Evolutionary conservation across 2,113 vertebrate species (phyloP).

Genomic region (Mugil cephalus): DNA sequence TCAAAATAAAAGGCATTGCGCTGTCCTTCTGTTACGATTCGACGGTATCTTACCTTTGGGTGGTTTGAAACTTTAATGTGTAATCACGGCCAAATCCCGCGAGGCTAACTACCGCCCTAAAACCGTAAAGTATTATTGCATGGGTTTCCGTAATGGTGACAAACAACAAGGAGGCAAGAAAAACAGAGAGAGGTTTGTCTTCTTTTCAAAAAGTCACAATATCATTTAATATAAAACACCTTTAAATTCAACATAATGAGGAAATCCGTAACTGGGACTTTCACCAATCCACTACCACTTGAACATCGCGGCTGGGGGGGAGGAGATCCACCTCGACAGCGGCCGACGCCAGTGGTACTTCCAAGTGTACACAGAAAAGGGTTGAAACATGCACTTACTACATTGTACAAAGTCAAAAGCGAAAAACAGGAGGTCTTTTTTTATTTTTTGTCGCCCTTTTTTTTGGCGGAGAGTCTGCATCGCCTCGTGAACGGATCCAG

Average conservation of each 20-base stretch:
- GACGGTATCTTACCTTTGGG: conserved; percentile 66
- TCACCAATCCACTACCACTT: conserved; percentile 63
- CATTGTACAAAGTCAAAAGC: conserved; percentile 82
- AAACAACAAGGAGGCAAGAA: conserved; percentile 42
- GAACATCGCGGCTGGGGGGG: conserved; percentile 55
- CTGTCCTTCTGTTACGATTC: conserved; percentile 51
- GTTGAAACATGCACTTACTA: conserved; percentile 87
- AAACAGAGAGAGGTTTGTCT: conserved; percentile 58
- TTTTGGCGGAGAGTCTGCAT: conserved; percentile 64
- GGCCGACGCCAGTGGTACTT: conserved; percentile 66
- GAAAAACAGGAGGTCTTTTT: conserved; percentile 63
- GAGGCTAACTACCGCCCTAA: conserved; percentile 45
- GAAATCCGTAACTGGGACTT: conserved; percentile 68
- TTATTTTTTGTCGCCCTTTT: conserved; percentile 50
- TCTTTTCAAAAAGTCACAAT: conserved; percentile 86
- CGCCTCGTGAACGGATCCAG: conserved; percentile 76
- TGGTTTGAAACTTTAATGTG: conserved; percentile 73
- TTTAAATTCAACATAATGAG: conserved; percentile 79
- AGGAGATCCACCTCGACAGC: conserved; percentile 60
- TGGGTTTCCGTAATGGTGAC: conserved; percentile 59
- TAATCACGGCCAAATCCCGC: conserved; percentile 57
- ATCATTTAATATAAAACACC: conserved; percentile 88
- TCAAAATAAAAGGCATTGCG: conserved; percentile 44
- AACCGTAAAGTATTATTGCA: conserved; percentile 69
- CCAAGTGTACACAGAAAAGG: conserved; percentile 81